Evolutionary conservation across 2,797 vertebrate species (phyloP).

Genomic region (Semaprochilodus insignis): DNA sequence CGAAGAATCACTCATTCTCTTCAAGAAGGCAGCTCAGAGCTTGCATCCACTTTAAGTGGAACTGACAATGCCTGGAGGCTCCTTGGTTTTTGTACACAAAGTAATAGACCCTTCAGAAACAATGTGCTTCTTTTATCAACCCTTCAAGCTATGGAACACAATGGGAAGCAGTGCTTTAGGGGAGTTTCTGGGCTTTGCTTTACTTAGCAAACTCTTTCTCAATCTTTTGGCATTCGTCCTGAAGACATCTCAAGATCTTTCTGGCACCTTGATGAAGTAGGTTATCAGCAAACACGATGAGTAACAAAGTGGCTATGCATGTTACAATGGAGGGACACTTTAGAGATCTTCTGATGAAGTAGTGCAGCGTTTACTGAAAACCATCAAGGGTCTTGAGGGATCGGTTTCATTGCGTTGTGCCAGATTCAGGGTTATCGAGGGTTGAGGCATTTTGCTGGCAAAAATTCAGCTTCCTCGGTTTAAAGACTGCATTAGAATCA

Average conservation of each 20-base stretch:
- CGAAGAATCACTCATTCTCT: not conserved
- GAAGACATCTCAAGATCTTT: slow-evolving; percentile 6
- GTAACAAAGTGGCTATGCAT: not conserved
- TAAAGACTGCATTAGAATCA: slow-evolving; percentile 12
- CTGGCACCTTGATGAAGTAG: not conserved
- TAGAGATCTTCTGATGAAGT: not conserved
- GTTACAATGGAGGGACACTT: not conserved
- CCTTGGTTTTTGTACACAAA: not conserved
- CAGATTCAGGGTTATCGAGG: not conserved
- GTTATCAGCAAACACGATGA: not conserved
- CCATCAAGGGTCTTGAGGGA: not conserved
- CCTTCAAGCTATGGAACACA: slow-evolving; percentile 5
- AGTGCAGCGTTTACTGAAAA: not conserved
- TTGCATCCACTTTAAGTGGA: not conserved
- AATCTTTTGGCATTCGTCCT: slow-evolving; percentile 3
- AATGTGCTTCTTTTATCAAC: slow-evolving; percentile 11
- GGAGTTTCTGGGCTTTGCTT: not conserved
- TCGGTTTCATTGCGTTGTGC: not conserved
- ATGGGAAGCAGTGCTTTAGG: slow-evolving; percentile 13
- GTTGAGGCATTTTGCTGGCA: not conserved
- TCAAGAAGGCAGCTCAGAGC: not conserved
- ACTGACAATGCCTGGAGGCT: slow-evolving; percentile 11
- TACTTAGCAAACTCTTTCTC: not conserved
- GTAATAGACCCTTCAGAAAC: slow-evolving; percentile 26
- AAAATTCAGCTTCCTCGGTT: not conserved